Evolutionary conservation across 2,888 invertebrate genomes (phyloP).

Genomic region (Tetragonula carbonaria): DNA sequence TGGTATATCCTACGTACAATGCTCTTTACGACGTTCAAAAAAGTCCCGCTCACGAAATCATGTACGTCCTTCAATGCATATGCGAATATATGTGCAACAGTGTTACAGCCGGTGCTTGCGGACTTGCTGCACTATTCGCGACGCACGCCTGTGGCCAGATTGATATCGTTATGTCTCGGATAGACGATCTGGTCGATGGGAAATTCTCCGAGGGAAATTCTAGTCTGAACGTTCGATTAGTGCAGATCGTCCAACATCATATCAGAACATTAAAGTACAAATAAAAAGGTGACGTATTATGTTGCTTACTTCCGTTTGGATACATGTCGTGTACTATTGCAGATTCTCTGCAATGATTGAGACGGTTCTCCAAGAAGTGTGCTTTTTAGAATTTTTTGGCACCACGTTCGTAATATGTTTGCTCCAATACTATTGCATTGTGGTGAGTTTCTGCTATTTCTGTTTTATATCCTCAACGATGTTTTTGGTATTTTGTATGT

Average conservation of each 20-base stretch:
- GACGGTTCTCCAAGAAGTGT: slow-evolving; percentile 36
- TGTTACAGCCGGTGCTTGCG: slow-evolving; percentile 63
- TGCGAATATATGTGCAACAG: slow-evolving; percentile 68
- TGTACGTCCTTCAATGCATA: slow-evolving; percentile 69
- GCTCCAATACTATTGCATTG: slow-evolving; percentile 76
- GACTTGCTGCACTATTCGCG: slow-evolving; percentile 63
- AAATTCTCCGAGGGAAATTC: background rate
- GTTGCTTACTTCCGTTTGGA: background rate
- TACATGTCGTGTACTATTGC: background rate
- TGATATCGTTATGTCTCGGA: slow-evolving; percentile 49
- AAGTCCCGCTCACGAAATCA: slow-evolving; percentile 72
- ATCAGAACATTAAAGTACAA: slow-evolving; percentile 50
- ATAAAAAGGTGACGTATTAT: background rate
- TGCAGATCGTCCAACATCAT: slow-evolving; percentile 62
- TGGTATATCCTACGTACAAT: slow-evolving; percentile 66
- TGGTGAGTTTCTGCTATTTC: slow-evolving; percentile 56
- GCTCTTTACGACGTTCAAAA: slow-evolving; percentile 64
- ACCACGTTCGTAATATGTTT: slow-evolving; percentile 78
- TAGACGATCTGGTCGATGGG: slow-evolving; percentile 12
- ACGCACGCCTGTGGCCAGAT: slow-evolving; percentile 68
- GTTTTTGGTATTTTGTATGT: background rate
- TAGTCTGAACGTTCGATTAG: slow-evolving; percentile 30
- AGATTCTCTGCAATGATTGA: slow-evolving; percentile 34
- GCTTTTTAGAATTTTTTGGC: slow-evolving; percentile 76
- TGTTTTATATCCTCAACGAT: background rate